These are phyloP conservation scores for Babyrousa celebensis DNA, from an alignment of 2,797 vertebrate genomes.

Conservation along the genomic window DNA sequence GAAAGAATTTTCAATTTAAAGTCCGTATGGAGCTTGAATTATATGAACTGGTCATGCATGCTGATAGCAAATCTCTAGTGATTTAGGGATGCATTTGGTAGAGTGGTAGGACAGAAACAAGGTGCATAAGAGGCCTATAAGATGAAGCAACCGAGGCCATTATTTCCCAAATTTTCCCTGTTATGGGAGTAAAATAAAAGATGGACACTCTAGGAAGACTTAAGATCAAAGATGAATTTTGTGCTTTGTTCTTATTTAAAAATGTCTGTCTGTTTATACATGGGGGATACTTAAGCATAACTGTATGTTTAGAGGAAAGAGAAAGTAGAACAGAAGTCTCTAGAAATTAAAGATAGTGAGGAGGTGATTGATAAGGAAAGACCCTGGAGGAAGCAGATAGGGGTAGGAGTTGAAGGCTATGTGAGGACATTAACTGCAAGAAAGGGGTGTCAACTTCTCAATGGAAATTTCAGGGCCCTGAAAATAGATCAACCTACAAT, in stretches of 20 bases:
- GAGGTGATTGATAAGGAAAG: constrained; percentile 40
- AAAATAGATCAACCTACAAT: not conserved
- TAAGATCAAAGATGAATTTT: not conserved
- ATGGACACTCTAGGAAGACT: not conserved
- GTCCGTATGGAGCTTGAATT: too few species aligned
- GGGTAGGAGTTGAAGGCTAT: not conserved
- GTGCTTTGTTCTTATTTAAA: not conserved
- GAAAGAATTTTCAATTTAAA: not conserved
- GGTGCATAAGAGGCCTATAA: not conserved
- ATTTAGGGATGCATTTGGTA: not conserved
- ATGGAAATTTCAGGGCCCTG: not conserved
- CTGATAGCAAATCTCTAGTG: not conserved
- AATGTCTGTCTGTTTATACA: not conserved
- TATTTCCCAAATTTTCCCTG: not conserved
- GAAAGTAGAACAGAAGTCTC: not conserved
- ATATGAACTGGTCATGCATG: fast-evolving
- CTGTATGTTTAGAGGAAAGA: not conserved
- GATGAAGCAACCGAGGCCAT: too few species aligned
- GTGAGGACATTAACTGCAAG: not conserved
- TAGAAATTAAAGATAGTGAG: constrained; percentile 35
- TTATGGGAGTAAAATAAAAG: not conserved
- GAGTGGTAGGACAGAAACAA: not conserved
- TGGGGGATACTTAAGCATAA: not conserved
- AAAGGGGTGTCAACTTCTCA: not conserved
- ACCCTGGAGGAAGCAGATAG: constrained; percentile 64